Evolutionary conservation across 2,797 vertebrate genomes (phyloP), one percentile per base, ranked within the genome.

Genomic region (Bucorvus abyssinicus): DNA sequence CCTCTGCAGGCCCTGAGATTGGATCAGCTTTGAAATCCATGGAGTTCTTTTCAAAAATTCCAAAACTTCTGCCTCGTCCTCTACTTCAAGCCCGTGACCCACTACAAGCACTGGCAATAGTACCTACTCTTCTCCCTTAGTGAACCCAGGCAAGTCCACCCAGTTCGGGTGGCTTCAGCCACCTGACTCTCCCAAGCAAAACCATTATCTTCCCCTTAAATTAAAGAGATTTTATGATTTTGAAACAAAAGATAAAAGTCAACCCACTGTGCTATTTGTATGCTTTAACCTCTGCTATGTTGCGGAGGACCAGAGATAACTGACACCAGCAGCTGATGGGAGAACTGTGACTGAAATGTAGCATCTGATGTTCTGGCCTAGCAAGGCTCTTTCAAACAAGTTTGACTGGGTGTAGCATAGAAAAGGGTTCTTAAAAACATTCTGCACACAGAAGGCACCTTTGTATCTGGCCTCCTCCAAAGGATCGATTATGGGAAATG

Each of bases 31-130:
- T 53, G 38, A 85, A n/a, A 53, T 16, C 61, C 27, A 1, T 21
- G 64, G 65, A 53, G 32, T 52, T 10, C 32, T 4, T 85, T 63
- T 42, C 52, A n/a, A 2, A 15, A 44, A 12, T 20, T 22, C 60
- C 34, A 2, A 5, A 21, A 60, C 53, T n/a, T 26, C 53, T 34
- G 68, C 56, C 34, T 27, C 3, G 36, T 12, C 22, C 29, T 7
- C 17, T 7, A 0, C 36, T 11, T 20, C 26, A 8, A 2, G 49
- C 10, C 61, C 14, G 7, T 2, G 61, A 32, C n/a, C 22, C 9
- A 1, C 22, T 1, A 0, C 5, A 4, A 12, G 40, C 38, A 0
- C 22, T 8, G 79, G 26, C 56, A 14, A 0, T 9, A 1, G 5
- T 9, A 2, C 14, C 20, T 5, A 0, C 23, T 32, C 34, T 32